Conservation (phyloP, 1,140 invertebrate genomes). For the Gonioctena quinquepunctata region DNA sequence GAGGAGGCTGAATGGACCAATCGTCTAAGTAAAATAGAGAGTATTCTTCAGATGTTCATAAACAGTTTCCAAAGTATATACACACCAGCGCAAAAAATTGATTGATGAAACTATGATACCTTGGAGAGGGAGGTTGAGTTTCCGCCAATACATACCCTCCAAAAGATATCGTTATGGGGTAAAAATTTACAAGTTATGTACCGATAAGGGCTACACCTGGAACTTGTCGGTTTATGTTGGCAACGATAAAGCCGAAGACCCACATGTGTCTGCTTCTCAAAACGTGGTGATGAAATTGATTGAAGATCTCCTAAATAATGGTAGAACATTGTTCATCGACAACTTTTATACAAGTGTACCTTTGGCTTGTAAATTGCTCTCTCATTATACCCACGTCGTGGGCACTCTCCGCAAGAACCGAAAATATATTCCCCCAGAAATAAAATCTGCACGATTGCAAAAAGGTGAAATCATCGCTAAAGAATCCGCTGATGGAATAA, state of each 20-base stretch:
- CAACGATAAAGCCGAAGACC: neutral
- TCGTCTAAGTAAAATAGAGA: conserved; percentile 9
- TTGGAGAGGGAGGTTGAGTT: conserved; percentile 43
- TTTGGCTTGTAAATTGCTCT: conserved; percentile 53
- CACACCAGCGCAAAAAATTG: conserved; percentile 37
- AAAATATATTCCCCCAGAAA: conserved; percentile 47
- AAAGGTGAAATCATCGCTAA: conserved; percentile 21
- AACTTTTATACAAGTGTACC: conserved; percentile 55
- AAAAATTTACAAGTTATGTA: conserved; percentile 44
- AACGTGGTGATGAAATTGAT: conserved; percentile 22
- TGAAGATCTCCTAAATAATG: conserved; percentile 23
- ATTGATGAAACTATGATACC: conserved; percentile 49
- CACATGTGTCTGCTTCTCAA: conserved; percentile 7
- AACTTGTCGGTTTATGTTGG: conserved; percentile 29
- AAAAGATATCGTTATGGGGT: conserved; percentile 47
- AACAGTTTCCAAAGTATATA: conserved; percentile 31
- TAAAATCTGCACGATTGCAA: conserved; percentile 5
- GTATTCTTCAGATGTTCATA: conserved; percentile 4
- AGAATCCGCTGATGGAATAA: conserved; percentile 16
- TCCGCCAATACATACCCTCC: conserved; percentile 44
- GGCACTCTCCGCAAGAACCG: conserved; percentile 54
- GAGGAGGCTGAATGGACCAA: neutral
- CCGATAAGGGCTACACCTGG: conserved; percentile 39
- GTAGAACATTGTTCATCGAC: conserved; percentile 32
- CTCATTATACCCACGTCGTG: conserved; percentile 45